Percentiles rank a stretch among this genome's conserved stretches.
These are phyloP conservation scores for Ctenochaetus hawaiiensis DNA, from an alignment of 2,797 vertebrate genomes.

Conservation along the genomic window DNA sequence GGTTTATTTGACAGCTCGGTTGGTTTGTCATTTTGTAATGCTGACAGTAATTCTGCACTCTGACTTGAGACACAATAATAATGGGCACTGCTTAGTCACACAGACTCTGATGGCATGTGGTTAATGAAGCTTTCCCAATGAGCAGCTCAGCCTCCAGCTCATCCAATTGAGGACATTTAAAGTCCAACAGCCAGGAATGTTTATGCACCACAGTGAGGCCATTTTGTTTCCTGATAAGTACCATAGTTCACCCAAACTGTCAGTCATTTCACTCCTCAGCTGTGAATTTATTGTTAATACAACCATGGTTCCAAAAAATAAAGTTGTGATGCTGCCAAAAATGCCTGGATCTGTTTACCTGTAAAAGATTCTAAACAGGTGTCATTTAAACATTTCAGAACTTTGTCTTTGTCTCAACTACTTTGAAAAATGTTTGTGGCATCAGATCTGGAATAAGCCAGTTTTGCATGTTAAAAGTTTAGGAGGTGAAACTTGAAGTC, in stretches of 20 bases:
- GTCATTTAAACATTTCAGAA: no score
- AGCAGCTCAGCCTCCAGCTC: slow-evolving; percentile 50
- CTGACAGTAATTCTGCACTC: slow-evolving; percentile 56
- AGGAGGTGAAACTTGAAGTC: no score
- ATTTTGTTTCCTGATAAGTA: slow-evolving; percentile 14
- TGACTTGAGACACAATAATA: slow-evolving; percentile 54
- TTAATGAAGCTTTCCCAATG: slow-evolving; percentile 62
- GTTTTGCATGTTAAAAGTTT: no score
- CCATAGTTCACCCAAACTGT: slow-evolving; percentile 19
- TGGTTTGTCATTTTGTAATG: slow-evolving; percentile 43
- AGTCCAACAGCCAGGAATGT: slow-evolving; percentile 38
- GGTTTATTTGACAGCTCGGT: slow-evolving; percentile 52
- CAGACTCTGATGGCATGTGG: slow-evolving; percentile 56
- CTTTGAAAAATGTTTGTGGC: no score
- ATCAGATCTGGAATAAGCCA: no score
- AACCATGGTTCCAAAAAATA: no score
- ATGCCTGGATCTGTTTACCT: no score
- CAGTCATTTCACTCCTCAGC: slow-evolving; percentile 1
- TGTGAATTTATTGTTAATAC: not conserved
- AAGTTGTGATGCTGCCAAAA: no score
- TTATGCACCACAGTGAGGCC: slow-evolving; percentile 14
- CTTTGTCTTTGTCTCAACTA: no score
- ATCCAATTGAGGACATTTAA: slow-evolving; percentile 43
- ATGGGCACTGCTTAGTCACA: slow-evolving; percentile 43
- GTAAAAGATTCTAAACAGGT: no score